Evolutionary conservation across 2,888 invertebrate species (phyloP), one percentile per base, ranked within the genome.

Genomic region (Drosophila infuscata): DNA sequence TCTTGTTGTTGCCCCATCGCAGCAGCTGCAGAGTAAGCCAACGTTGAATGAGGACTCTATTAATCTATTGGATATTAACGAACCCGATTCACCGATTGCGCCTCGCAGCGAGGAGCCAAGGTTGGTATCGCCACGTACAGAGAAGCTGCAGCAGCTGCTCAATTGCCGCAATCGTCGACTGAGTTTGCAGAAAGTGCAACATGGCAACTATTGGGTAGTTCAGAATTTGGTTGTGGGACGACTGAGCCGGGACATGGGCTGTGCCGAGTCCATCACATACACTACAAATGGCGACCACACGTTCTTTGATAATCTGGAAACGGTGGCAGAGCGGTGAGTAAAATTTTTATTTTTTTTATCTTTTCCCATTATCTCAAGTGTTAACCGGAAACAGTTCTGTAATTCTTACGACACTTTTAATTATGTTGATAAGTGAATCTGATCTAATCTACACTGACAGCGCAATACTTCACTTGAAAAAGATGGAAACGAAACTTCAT

Each of bases 201-300:
- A 92, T 29, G 92, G 92, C 1, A 63, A 75, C 0, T 91, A 81
- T 88, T 95, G 95, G 95, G 94, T 95, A 48, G 91, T 95, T 9
- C 94, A 94, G 84, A 95, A 96, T 91, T 94, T 95, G 82, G 93
- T 95, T 66, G 92, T 93, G 15, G 95, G 91, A 0, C 63, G 94
- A 72, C 92, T 93, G 48, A 93, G 93, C 67, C 85, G 81, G 0
- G 60, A 76, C n/a, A 81, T 94, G 59, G 93, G 91, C 54, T 95
- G 95, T 89, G 94, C 94, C 88, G 95, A 95, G 82, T 94, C 94
- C 69, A 94, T 96, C 41, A 96, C 96, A 0, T 95, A 95, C 83
- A 95, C 96, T 15, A 96, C 96, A 0, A 95, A 96, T 89, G 95
- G 95, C 0, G 96, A 96, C 83, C 95, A 94, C 83, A 95, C 95